Evolutionary conservation across 1,140 invertebrate genomes (phyloP).

Genomic region (Habropoda laboriosa): DNA sequence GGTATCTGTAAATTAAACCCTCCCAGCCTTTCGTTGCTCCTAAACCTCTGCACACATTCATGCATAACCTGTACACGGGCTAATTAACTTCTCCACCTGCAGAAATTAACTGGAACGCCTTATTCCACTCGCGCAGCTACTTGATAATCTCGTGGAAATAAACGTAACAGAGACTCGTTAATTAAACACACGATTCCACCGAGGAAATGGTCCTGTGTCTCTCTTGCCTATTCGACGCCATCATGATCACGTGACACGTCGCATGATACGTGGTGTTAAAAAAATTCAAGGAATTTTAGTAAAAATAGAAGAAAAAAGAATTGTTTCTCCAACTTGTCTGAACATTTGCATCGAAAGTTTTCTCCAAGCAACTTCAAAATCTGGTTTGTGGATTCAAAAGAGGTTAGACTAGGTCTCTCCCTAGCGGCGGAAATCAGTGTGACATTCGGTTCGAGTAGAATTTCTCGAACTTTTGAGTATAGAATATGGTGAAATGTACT

Average conservation of each 20-base stretch:
- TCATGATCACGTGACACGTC: background rate
- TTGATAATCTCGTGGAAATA: background rate
- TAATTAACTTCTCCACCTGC: background rate
- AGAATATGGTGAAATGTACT: no score
- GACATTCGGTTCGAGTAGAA: no score
- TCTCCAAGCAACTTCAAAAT: no score
- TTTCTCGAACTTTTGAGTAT: no score
- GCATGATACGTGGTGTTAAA: no score
- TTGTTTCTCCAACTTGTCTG: no score
- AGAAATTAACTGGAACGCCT: background rate
- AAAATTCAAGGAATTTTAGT: no score
- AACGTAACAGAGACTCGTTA: background rate
- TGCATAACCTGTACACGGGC: background rate
- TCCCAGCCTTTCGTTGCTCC: background rate
- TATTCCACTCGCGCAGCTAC: background rate
- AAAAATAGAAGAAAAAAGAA: no score
- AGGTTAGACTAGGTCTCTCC: no score
- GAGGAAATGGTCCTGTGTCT: background rate
- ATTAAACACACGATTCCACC: background rate
- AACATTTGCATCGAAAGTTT: no score
- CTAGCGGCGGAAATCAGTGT: no score
- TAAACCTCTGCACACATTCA: background rate
- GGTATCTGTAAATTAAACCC: background rate
- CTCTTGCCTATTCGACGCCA: background rate
- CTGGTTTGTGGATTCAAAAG: no score